Evolutionary conservation across 1,140 invertebrate species (phyloP).

Genomic region (roundworm (Caenorhabditis elegans)): DNA sequence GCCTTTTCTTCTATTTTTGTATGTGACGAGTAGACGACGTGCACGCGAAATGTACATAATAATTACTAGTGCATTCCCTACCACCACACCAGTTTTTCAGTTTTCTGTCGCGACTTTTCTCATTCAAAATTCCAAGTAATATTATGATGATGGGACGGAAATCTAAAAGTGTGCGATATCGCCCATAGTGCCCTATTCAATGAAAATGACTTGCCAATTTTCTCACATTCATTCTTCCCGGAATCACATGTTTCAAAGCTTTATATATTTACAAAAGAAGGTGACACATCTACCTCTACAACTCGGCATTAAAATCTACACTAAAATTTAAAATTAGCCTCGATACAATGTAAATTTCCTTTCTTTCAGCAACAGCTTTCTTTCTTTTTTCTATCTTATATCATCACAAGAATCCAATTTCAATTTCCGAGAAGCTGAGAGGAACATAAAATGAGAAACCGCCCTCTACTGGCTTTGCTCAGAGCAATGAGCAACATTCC

Average conservation of each 20-base stretch:
- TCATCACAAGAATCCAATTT: constrained; percentile 30
- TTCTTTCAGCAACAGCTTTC: neutral
- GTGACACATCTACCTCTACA: neutral
- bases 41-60: neutral
- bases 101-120: neutral
- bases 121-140: neutral
- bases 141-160: neutral
- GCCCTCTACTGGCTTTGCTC: neutral
- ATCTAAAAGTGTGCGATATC: neutral
- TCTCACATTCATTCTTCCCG: neutral
- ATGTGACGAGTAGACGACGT: neutral
- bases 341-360: neutral
- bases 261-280: neutral
- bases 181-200: constrained; percentile 10
- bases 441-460: constrained; percentile 6
- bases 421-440: constrained; percentile 10
- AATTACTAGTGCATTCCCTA: constrained; percentile 14
- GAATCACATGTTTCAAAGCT: neutral
- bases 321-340: neutral
- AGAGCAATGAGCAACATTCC: constrained; percentile 6
- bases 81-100: neutral
- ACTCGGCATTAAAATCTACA: neutral
- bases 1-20: constrained; percentile 18
- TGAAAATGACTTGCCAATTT: neutral
- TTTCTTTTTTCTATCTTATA: neutral